A percentile compares a stretch with the other conserved stretches of the same genome.
Evolutionary conservation across 2,888 invertebrate genomes (phyloP).

Genomic region (Callinectes sapidus): DNA sequence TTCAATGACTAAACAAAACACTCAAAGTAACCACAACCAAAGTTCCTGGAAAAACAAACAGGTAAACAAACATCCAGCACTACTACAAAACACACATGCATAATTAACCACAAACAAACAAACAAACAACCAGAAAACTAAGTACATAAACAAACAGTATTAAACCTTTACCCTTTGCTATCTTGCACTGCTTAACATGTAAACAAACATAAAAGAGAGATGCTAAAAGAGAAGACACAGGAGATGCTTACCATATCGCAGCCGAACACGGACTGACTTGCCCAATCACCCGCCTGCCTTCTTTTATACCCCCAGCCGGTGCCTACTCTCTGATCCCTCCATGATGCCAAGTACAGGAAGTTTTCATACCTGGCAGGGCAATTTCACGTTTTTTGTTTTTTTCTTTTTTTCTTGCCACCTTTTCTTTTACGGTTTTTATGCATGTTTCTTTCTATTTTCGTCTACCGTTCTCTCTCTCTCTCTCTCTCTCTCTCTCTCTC

Average conservation of each 20-base stretch:
- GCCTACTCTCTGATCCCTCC: not conserved
- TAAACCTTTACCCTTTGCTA: not conserved
- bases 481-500: slow-evolving; percentile 11
- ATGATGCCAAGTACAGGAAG: not conserved
- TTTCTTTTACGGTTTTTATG: not conserved
- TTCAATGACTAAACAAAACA: not conserved
- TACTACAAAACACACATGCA: not conserved
- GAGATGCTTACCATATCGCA: slow-evolving; percentile 9
- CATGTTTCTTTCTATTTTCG: not conserved
- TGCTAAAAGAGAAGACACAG: not conserved
- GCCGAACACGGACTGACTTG: not conserved
- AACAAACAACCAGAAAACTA: not conserved
- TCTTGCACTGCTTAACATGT: not conserved
- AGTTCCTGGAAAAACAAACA: not conserved
- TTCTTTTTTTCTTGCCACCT: not conserved
- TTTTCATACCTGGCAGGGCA: not conserved
- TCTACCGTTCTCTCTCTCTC: not conserved
- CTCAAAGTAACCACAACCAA: not conserved
- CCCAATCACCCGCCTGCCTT: not conserved
- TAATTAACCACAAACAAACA: not conserved
- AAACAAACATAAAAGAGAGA: not conserved
- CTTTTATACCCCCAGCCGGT: not conserved
- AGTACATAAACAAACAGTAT: not conserved
- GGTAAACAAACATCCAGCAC: not conserved
- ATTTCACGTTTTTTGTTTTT: not conserved